phyloP scores from a whole-genome alignment of 2,888 invertebrate genomes.

The Temnothorax ravouxi region DNA sequence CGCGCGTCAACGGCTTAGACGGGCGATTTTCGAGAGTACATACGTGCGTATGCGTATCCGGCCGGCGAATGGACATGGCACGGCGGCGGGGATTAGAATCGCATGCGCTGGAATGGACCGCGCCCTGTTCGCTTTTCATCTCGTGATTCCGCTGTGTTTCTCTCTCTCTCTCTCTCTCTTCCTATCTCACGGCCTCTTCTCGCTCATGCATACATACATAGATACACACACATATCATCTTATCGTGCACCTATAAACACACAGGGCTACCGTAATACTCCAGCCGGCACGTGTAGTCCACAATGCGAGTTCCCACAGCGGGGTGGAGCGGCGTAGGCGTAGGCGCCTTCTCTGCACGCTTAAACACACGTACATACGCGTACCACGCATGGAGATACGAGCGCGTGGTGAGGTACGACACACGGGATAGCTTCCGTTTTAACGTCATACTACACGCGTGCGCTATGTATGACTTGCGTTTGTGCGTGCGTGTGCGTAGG shows the following conservation, averaged over 20 bases:
- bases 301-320: constrained; percentile 88
- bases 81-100: constrained; percentile 78
- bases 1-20: constrained; percentile 63
- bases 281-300: constrained; percentile 88
- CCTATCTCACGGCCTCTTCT: constrained; percentile 53
- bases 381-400: background rate
- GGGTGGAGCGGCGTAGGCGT: constrained; percentile 70
- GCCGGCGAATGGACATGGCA: constrained; percentile 71
- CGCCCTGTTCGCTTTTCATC: constrained; percentile 82
- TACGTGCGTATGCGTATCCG: constrained; percentile 72
- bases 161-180: constrained; percentile 49
- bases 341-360: constrained; percentile 47
- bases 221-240: constrained; percentile 38
- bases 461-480: background rate
- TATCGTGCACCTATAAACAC: constrained; percentile 60
- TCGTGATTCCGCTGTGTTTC: constrained; percentile 56
- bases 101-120: constrained; percentile 84
- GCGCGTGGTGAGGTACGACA: background rate
- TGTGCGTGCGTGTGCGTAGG: constrained; percentile 38
- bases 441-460: constrained; percentile 26
- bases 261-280: constrained; percentile 85
- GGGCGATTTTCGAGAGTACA: constrained; percentile 74
- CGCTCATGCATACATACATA: constrained; percentile 38
- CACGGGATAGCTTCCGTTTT: constrained; percentile 27
- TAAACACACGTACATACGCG: constrained; percentile 25